A percentile compares a stretch with the other conserved stretches of the same genome.
Conservation (phyloP, 2,888 invertebrate genomes). For the Oscheius sp. region DNA sequence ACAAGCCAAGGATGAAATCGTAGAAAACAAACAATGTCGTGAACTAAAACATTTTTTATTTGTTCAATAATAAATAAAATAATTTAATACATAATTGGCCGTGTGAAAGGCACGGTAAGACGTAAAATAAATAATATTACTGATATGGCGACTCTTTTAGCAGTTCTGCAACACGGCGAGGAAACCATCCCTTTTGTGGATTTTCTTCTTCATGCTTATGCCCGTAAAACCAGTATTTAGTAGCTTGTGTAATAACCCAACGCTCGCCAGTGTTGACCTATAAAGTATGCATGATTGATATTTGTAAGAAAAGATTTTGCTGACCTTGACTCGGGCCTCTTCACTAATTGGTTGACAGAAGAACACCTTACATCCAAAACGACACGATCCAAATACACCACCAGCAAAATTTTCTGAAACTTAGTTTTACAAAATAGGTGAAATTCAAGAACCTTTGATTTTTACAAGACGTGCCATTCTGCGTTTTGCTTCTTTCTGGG, state of each 20-base stretch:
- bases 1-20: background rate
- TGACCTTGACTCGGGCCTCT: conserved; percentile 54
- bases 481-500: conserved; percentile 60
- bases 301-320: background rate
- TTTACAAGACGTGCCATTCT: conserved; percentile 43
- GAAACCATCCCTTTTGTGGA: conserved; percentile 57
- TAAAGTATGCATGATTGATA: background rate
- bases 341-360: conserved; percentile 62
- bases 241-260: conserved; percentile 59
- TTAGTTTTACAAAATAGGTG: background rate
- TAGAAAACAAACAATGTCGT: background rate
- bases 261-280: conserved; percentile 51
- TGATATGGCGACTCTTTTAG: conserved; percentile 18
- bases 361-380: conserved; percentile 46
- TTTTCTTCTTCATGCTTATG: conserved; percentile 40
- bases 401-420: conserved; percentile 41
- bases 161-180: conserved; percentile 28
- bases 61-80: background rate
- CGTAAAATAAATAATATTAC: background rate
- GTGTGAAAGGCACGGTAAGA: no score
- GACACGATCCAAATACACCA: conserved; percentile 36
- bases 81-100: background rate
- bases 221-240: conserved; percentile 64
- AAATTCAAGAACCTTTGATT: conserved; percentile 40
- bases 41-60: background rate